These are phyloP conservation scores for Coregonus suidteri DNA, from an alignment of 2,797 vertebrate species.

Conservation along the genomic window DNA sequence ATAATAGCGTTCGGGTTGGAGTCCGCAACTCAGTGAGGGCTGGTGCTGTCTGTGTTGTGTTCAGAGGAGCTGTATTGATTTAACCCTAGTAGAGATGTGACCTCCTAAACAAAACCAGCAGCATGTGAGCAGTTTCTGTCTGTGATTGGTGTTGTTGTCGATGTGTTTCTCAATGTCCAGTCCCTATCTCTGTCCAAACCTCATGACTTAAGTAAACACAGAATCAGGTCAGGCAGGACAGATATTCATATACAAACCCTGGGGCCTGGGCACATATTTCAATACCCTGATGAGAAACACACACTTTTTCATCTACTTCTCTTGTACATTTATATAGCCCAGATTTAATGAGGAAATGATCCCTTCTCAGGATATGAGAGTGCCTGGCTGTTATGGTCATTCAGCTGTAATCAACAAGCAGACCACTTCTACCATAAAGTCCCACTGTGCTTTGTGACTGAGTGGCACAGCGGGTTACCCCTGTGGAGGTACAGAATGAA, in stretches of 20 bases:
- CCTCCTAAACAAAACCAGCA: not conserved
- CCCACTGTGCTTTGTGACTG: slow-evolving; percentile 49
- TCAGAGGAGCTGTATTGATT: not conserved
- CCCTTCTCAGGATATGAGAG: slow-evolving; percentile 67
- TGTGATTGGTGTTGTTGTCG: not conserved
- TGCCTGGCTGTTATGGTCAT: slow-evolving; percentile 65
- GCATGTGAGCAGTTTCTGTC: not conserved
- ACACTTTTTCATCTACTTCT: slow-evolving; percentile 52
- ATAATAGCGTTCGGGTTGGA: slow-evolving; percentile 38
- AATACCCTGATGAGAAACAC: slow-evolving; percentile 48
- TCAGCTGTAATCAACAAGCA: slow-evolving; percentile 72
- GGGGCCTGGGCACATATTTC: slow-evolving; percentile 39
- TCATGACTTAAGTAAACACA: not conserved
- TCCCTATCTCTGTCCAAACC: not conserved
- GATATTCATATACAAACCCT: not conserved
- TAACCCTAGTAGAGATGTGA: slow-evolving; percentile 6
- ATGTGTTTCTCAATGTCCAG: not conserved
- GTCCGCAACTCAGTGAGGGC: not conserved
- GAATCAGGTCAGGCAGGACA: not conserved
- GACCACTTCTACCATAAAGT: slow-evolving; percentile 52
- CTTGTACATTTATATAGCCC: slow-evolving; percentile 55
- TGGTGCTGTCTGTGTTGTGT: not conserved
- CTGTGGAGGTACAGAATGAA: slow-evolving; percentile 62
- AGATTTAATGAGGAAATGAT: slow-evolving; percentile 66
- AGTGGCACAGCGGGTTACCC: slow-evolving; percentile 27